Evolutionary conservation across 1,140 invertebrate species (phyloP).

Genomic region (Trichonephila clavipes): DNA sequence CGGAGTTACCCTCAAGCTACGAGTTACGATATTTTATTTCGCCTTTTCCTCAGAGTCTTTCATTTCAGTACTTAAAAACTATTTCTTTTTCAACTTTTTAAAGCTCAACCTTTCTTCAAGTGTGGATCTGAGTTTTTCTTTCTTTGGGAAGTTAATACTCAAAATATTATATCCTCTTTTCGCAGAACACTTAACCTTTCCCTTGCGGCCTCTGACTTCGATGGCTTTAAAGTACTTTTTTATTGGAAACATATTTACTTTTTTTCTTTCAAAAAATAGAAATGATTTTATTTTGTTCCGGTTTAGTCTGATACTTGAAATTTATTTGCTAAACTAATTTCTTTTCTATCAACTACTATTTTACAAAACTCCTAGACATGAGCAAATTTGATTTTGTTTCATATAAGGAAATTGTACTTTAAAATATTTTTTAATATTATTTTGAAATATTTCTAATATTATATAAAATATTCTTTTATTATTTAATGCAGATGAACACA

Average conservation of each 20-base stretch:
- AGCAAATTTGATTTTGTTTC: too few species aligned
- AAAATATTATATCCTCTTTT: conserved; percentile 22
- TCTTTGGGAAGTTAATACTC: conserved; percentile 15
- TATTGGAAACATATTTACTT: conserved; percentile 4
- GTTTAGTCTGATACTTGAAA: neutral
- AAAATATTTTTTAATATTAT: too few species aligned
- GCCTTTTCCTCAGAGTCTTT: neutral
- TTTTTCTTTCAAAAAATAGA: neutral
- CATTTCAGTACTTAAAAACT: conserved; percentile 30
- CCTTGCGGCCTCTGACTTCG: neutral
- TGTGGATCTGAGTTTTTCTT: neutral
- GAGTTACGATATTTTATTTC: neutral
- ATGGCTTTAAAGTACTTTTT: neutral
- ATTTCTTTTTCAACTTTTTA: neutral
- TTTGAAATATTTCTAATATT: too few species aligned
- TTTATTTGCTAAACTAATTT: neutral
- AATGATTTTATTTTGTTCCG: neutral
- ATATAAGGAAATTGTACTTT: too few species aligned
- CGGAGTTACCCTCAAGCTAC: neutral
- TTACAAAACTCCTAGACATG: neutral
- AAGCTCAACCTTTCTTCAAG: neutral
- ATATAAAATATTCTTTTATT: too few species aligned
- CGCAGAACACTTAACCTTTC: conserved; percentile 17
- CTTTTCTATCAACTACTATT: neutral
- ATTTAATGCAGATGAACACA: too few species aligned